Conservation (phyloP, 2,797 vertebrate genomes). For the Leucoraja ocellata region DNA sequence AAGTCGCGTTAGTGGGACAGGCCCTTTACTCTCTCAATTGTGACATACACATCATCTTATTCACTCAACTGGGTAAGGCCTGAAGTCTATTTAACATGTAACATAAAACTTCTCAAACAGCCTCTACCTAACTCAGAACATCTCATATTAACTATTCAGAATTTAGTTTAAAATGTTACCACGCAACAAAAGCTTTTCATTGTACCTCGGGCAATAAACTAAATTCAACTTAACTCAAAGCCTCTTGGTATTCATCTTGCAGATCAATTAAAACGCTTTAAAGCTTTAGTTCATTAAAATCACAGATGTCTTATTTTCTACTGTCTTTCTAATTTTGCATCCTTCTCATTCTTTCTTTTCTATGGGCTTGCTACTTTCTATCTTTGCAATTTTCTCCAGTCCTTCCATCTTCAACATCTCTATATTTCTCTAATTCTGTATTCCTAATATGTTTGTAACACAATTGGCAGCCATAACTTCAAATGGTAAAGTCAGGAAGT, state of each 20-base stretch:
- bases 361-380: neutral
- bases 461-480: neutral
- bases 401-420: neutral
- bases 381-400: neutral
- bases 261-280: neutral
- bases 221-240: too few relatives aligned
- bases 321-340: neutral
- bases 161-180: neutral
- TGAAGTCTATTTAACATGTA: neutral
- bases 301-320: neutral
- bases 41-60: neutral
- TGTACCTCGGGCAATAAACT: too few relatives aligned
- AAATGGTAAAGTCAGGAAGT: neutral
- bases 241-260: neutral
- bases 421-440: neutral
- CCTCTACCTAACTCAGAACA: neutral
- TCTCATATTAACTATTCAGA: neutral
- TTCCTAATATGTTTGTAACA: neutral
- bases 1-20: too few relatives aligned
- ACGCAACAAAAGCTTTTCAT: too few relatives aligned
- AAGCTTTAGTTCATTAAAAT: neutral
- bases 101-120: neutral
- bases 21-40: neutral
- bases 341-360: neutral
- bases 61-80: neutral